phyloP scores from a whole-genome alignment of 2,888 invertebrate genomes.

The Machimus atricapillus region DNA sequence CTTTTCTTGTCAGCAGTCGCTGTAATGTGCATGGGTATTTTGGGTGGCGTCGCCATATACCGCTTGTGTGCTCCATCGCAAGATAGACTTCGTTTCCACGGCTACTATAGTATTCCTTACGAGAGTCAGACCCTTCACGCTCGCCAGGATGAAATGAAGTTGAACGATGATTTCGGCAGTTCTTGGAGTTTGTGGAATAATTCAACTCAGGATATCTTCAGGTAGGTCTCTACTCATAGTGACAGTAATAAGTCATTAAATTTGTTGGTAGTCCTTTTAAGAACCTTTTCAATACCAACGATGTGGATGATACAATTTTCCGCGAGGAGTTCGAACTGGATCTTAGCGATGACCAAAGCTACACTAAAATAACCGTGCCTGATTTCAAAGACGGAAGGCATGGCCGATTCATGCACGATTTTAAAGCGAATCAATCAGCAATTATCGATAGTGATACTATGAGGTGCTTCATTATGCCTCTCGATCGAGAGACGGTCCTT shows the following conservation, averaged over 20 bases:
- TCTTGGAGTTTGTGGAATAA: not conserved
- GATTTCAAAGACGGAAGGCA: constrained; percentile 81
- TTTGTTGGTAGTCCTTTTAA: not conserved
- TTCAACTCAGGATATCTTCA: not conserved
- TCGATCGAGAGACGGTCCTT: constrained; percentile 79
- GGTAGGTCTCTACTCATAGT: not conserved
- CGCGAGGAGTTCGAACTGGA: constrained; percentile 85
- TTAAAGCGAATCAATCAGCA: constrained; percentile 75
- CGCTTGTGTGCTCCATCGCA: constrained; percentile 72
- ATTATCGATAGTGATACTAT: constrained; percentile 78
- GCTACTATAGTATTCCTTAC: constrained; percentile 61
- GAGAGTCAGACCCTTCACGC: constrained; percentile 49
- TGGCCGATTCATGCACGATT: constrained; percentile 92
- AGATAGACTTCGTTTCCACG: constrained; percentile 62
- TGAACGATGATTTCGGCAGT: constrained; percentile 1
- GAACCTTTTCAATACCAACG: not conserved
- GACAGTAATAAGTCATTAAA: not conserved
- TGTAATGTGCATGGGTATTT: constrained; percentile 74
- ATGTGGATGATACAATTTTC: constrained; percentile 65
- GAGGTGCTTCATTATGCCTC: constrained; percentile 90
- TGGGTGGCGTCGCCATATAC: constrained; percentile 79
- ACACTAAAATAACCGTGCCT: constrained; percentile 87
- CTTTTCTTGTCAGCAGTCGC: constrained; percentile 74
- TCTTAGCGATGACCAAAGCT: constrained; percentile 69
- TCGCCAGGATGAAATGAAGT: not conserved